Conservation (phyloP, 2,113 vertebrate species). For the Grantiella picta region DNA sequence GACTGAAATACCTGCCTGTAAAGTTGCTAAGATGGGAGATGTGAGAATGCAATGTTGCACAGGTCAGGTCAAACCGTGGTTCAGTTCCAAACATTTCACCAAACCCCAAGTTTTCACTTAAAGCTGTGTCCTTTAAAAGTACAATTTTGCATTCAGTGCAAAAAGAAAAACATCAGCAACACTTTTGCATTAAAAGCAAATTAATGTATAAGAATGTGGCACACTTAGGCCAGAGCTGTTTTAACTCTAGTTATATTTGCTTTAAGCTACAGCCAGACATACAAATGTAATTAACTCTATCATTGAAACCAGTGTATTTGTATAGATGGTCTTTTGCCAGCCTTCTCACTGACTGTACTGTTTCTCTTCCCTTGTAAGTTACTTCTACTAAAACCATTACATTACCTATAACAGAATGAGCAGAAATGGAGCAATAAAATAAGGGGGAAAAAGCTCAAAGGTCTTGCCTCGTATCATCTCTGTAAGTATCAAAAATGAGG, state of each 20-base stretch:
- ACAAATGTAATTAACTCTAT: conserved; percentile 26
- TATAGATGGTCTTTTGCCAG: not conserved
- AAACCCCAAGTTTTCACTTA: not conserved
- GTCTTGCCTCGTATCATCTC: not conserved
- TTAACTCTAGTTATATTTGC: not conserved
- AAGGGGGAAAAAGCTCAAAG: not conserved
- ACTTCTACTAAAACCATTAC: conserved; percentile 5
- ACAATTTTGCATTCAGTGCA: not conserved
- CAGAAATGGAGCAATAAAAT: not conserved
- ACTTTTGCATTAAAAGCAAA: not conserved
- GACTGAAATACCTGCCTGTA: not conserved
- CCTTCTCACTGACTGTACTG: not conserved
- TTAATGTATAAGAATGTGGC: not conserved
- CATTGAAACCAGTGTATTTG: not conserved
- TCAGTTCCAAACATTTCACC: not conserved
- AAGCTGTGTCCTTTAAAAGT: not conserved
- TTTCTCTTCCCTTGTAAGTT: not conserved
- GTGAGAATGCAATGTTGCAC: not conserved
- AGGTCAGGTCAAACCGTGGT: not conserved
- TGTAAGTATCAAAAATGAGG: not conserved
- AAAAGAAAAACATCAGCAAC: not conserved
- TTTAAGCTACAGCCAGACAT: not conserved
- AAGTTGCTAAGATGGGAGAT: not conserved
- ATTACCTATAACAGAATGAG: not conserved
- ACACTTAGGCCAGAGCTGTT: not conserved